Evolutionary conservation across 2,888 invertebrate species (phyloP).

Genomic region (Rugalucina vietnamica): DNA sequence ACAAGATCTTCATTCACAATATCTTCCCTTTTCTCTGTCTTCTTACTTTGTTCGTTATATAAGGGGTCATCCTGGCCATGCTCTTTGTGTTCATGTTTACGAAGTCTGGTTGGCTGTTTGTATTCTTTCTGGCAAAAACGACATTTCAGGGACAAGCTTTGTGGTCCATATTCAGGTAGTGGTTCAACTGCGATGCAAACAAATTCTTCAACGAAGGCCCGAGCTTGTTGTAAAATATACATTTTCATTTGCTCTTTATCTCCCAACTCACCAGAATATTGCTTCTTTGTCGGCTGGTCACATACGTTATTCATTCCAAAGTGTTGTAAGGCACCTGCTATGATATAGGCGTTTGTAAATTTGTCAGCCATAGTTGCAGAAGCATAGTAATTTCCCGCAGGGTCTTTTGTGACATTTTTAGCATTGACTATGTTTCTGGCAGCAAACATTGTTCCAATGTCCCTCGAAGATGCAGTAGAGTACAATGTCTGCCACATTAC

Average conservation of each 20-base stretch:
- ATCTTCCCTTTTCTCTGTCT: background rate
- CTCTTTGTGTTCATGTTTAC: slow-evolving; percentile 28
- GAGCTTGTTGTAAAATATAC: background rate
- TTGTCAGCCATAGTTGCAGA: background rate
- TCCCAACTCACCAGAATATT: background rate
- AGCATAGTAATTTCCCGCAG: background rate
- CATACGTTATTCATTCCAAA: background rate
- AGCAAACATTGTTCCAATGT: background rate
- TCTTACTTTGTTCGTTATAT: background rate
- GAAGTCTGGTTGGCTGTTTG: slow-evolving; percentile 12
- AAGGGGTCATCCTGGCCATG: background rate
- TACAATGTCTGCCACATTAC: background rate
- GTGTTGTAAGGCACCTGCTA: background rate
- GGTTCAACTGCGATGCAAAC: background rate
- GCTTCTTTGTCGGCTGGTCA: background rate
- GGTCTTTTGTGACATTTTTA: background rate
- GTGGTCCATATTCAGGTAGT: slow-evolving; percentile 16
- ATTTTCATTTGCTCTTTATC: background rate
- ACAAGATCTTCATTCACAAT: background rate
- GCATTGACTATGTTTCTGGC: background rate
- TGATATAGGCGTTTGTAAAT: background rate
- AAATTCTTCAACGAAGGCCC: background rate
- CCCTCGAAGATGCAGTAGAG: background rate
- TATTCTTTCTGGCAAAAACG: slow-evolving; percentile 38
- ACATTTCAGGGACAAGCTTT: slow-evolving; percentile 20